A percentile compares a stretch with the other conserved stretches of the same genome.
Conservation (phyloP, 2,888 invertebrate genomes). For the Nycteola revayana region DNA sequence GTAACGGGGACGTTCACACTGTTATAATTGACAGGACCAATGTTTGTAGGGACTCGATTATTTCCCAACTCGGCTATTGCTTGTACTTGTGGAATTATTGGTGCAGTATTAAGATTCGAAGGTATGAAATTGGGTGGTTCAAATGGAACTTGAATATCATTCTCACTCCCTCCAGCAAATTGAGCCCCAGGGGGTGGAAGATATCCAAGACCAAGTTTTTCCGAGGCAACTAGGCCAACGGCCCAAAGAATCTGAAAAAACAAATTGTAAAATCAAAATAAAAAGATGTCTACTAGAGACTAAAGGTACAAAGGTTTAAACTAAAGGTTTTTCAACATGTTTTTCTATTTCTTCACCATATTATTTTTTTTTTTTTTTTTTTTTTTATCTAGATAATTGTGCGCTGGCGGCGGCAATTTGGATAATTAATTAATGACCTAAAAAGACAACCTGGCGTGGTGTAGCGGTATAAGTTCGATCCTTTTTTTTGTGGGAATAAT, state of each 20-base stretch:
- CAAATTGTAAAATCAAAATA: conserved; percentile 24
- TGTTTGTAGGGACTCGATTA: conserved; percentile 2
- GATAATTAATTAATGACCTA: no score
- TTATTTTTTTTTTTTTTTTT: no score
- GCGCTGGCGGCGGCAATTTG: no score
- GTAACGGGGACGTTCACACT: conserved; percentile 26
- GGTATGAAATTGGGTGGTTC: conserved; percentile 38
- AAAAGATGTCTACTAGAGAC: no score
- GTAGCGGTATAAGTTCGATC: no score
- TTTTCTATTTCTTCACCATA: no score
- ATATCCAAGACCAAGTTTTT: conserved; percentile 59
- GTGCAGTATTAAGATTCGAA: conserved; percentile 10
- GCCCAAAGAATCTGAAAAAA: conserved; percentile 55
- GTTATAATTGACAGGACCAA: conserved; percentile 2
- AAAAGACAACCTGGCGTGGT: no score
- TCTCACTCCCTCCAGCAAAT: conserved; percentile 52
- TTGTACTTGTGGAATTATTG: background rate
- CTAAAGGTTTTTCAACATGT: no score
- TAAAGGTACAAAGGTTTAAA: no score
- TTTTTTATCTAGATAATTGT: no score
- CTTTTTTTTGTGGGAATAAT: no score
- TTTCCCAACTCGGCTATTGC: background rate
- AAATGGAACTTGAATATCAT: conserved; percentile 47
- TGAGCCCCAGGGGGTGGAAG: conserved; percentile 62
- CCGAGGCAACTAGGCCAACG: conserved; percentile 43